phyloP scores from a whole-genome alignment of 1,140 invertebrate species.

The Lethrus apterus region DNA sequence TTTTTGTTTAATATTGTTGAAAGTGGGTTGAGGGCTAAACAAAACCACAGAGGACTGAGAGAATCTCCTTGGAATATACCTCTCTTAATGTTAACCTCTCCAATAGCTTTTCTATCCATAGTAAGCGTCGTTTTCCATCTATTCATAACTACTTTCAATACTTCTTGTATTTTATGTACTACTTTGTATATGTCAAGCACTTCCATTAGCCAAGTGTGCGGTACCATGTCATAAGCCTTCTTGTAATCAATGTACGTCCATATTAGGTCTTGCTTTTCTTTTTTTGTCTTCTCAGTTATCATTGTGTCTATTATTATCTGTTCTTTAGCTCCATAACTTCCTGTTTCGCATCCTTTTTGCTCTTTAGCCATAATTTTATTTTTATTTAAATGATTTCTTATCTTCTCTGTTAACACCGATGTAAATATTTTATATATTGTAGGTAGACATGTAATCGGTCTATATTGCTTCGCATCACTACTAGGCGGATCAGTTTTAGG shows the following conservation, averaged over 20 bases:
- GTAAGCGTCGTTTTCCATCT: no score
- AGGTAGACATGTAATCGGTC: neutral
- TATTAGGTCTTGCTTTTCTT: neutral
- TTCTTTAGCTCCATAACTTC: neutral
- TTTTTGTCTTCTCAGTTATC: neutral
- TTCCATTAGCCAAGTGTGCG: no score
- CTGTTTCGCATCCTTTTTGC: slow-evolving; percentile 1
- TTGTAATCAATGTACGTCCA: no score
- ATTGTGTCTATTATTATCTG: neutral
- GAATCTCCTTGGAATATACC: neutral
- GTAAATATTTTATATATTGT: slow-evolving; percentile 4
- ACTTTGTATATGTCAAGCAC: no score
- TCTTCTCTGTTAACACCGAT: neutral
- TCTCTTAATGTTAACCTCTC: neutral
- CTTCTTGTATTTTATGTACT: no score
- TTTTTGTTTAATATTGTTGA: slow-evolving; percentile 2
- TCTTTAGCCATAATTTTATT: neutral
- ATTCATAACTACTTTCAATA: no score
- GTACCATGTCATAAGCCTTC: no score
- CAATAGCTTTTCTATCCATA: neutral
- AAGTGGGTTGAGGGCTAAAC: slow-evolving; percentile 4
- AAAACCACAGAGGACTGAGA: slow-evolving; percentile 5
- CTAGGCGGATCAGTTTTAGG: slow-evolving; percentile 1
- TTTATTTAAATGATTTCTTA: neutral
- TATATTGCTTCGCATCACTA: neutral